Base-by-base conservation (phyloP, 2,888 invertebrate species). In the Crematogaster levior region DNA sequence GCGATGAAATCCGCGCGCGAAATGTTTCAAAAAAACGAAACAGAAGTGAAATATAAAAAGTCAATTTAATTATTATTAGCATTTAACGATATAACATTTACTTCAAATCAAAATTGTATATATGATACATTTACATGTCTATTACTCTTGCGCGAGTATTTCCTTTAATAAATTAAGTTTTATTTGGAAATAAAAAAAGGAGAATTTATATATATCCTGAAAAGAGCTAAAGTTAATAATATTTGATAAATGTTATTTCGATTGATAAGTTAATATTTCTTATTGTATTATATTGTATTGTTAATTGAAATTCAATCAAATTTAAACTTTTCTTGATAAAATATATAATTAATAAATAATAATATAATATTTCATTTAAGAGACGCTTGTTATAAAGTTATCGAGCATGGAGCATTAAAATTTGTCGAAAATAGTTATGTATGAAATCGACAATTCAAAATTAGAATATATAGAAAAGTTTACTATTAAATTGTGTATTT, bases 1-100 rank as follows among this genome's bases (percentile, higher is more conserved):
- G 56, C 60, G 83, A 68, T 65, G 51, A 85, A 89, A 88, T 87
- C 63, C 81, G 48, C 79, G 79, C 75, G 85, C 65, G 79, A 86
- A 89, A 81, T 86, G 6, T 5, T 5, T 85, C 83, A 80, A 66
- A 72, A 63, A 56, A 81, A 83, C 75, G 75, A 68, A 34, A 81
- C 73, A 84, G 68, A 83, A 79, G 80, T 66, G 63, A 84, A 77
- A 68, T 66, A 81, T 83, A 84, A 85, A 66, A 87, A 82, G 66
- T 74, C 82, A 83, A 89, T 84, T 87, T 83, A 84, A 82, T 81
- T 81, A 58, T 81, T 56, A 82, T 82, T 83, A 51, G 51, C 34
- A 75, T 66, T n/a, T 63, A 60, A 30, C n/a, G 34, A 70, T 21
- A 77, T 4, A 43, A 24, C 5, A 46, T 37, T 1, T 12, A 37